Evolutionary conservation across 35 echinoderm and acorn worm genomes (phyloP).

Genomic region (Eucidaris tribuloides): DNA sequence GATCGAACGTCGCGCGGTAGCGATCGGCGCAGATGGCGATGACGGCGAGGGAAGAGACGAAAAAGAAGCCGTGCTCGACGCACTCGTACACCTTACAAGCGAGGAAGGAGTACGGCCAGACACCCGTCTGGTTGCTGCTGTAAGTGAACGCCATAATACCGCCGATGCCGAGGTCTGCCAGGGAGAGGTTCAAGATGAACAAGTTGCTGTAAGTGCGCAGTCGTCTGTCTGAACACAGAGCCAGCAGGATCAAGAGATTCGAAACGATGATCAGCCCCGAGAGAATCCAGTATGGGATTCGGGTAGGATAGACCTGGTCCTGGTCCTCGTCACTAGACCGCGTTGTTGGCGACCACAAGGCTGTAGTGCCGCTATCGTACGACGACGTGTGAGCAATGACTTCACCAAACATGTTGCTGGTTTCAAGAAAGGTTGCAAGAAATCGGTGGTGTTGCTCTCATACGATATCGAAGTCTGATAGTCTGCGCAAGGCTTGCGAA

Average conservation of each 20-base stretch:
- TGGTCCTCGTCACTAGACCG: too few relatives aligned
- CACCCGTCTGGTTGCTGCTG: background rate
- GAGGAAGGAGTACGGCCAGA: background rate
- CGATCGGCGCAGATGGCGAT: conserved; percentile 39
- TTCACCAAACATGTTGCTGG: too few relatives aligned
- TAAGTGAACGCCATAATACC: background rate
- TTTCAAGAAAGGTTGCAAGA: too few relatives aligned
- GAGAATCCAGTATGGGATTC: too few relatives aligned
- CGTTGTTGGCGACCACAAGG: too few relatives aligned
- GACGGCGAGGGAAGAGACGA: conserved; percentile 7
- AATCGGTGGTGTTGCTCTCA: too few relatives aligned
- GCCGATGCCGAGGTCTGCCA: conserved; percentile 16
- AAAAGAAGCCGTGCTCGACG: background rate
- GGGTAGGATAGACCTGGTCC: too few relatives aligned
- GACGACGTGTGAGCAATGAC: too few relatives aligned
- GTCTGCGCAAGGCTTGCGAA: too few relatives aligned
- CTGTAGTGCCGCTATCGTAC: too few relatives aligned
- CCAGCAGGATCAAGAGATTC: conserved; percentile 8
- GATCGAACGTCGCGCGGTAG: conserved; percentile 33
- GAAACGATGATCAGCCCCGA: background rate
- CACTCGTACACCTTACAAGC: background rate
- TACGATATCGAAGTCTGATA: too few relatives aligned
- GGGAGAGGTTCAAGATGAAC: conserved; percentile 41
- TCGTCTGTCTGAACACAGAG: conserved; percentile 15
- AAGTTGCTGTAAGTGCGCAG: conserved; percentile 46